These are phyloP conservation scores for Bothrops alternatus DNA, from an alignment of 2,797 vertebrate species.

Conservation along the genomic window DNA sequence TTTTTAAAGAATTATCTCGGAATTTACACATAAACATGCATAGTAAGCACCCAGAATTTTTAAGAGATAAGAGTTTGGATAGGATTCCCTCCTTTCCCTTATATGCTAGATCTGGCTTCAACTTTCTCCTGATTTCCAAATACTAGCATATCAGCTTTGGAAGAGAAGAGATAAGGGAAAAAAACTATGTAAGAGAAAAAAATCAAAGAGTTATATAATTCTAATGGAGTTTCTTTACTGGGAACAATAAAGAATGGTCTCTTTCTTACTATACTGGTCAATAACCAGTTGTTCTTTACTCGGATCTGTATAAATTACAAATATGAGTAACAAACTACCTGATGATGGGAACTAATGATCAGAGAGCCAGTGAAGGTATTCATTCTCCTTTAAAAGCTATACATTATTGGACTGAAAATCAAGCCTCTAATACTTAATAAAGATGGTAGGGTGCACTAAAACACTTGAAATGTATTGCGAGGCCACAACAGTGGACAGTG, in stretches of 20 bases:
- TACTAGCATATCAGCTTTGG: neutral
- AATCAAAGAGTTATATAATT: neutral
- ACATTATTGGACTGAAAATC: neutral
- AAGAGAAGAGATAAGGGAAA: neutral
- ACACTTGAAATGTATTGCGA: neutral
- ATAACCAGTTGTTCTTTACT: neutral
- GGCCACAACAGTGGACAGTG: neutral
- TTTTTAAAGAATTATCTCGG: neutral
- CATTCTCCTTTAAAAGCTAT: neutral
- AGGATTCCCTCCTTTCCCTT: neutral
- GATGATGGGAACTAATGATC: neutral
- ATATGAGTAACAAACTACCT: neutral
- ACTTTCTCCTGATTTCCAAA: neutral
- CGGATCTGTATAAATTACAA: neutral
- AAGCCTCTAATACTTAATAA: neutral
- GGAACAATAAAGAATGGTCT: neutral
- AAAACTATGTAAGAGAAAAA: neutral
- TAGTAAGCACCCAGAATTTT: neutral
- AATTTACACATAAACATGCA: neutral
- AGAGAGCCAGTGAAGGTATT: neutral
- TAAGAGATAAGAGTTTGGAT: neutral
- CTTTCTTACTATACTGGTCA: neutral
- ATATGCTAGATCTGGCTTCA: neutral
- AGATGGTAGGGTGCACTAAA: neutral
- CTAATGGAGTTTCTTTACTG: neutral